A percentile compares a stretch with the other conserved stretches of the same genome.
These are phyloP conservation scores for Aptenodytes forsteri DNA, from an alignment of 2,113 vertebrate species.

Conservation along the genomic window DNA sequence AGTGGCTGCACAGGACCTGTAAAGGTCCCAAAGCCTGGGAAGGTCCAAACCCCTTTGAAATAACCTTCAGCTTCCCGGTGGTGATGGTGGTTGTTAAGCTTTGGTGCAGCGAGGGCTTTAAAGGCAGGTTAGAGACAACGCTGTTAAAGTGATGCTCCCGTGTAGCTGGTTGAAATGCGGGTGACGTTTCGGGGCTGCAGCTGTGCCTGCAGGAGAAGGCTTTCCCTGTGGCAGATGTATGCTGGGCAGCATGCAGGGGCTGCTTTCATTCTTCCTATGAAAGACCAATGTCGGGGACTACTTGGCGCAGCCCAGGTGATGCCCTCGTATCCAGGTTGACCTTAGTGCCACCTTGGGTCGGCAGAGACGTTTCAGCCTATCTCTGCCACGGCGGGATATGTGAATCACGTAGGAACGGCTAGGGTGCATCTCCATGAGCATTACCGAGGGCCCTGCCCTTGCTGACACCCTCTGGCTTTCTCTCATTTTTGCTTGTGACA, in stretches of 20 bases:
- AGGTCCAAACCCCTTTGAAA: background rate
- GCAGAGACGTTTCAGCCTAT: background rate
- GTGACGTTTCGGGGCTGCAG: background rate
- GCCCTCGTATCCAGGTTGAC: background rate
- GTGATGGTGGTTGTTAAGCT: background rate
- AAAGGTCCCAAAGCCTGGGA: background rate
- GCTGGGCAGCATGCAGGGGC: background rate
- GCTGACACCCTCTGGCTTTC: background rate
- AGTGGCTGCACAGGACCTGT: background rate
- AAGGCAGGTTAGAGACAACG: background rate
- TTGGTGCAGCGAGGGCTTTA: background rate
- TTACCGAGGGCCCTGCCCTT: background rate
- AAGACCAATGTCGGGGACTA: too few species aligned
- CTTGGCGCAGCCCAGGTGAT: background rate
- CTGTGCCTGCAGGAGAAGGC: background rate
- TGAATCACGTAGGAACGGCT: background rate
- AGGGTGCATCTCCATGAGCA: background rate
- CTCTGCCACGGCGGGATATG: fast-evolving
- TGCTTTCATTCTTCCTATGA: background rate
- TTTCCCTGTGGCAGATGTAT: background rate
- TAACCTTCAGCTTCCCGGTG: background rate
- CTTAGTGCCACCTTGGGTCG: background rate
- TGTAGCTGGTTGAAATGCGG: fast-evolving
- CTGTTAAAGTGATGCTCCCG: background rate
- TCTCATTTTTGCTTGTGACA: background rate